Base-by-base conservation (phyloP, 2,888 invertebrate species). In the Melanotus villosus region DNA sequence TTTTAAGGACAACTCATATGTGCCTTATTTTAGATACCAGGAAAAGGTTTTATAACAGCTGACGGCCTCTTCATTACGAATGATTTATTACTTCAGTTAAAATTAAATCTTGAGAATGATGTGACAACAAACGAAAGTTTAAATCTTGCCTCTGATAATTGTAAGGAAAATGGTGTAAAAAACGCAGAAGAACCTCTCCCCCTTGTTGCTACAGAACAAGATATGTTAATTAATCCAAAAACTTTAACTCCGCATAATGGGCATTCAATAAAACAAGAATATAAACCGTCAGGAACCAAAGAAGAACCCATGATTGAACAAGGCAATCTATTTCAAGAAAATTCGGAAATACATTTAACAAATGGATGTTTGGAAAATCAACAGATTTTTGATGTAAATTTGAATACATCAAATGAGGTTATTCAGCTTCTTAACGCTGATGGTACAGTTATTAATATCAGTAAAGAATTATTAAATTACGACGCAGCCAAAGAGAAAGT, bases 391-490 rank as follows among this genome's bases (percentile, higher is more conserved):
- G 18, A 54, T 21, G 19, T 64, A 34, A 36, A 36, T 41, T 21
- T 63, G 16, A 54, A 56, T 32, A 3, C 21, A 1, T n/a, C 56
- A 7, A 67, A 66, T 30, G 77, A 76, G 56, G 69, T 79, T 47
- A 78, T 80, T 45, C 79, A 81, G 60, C 64, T 80, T 19, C 60
- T 80, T 16, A 79, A 79, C 70, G 65, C 73, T 41, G 80, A 81
- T 72, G 80, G 80, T 16, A 77, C 75, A 34, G 64, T 75, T 34
- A 70, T 75, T 43, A 75, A 74, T 65, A 70, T 76, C 34, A 71
- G 73, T 62, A 74, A 69, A 45, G 50, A 67, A 14, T 47, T 75
- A n/a, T 65, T 75, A 19, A 73, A 68, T 62, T 45, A 57, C 18
- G 71, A 57, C 47, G 52, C 43, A 41, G 19, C 45, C 12, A 47